These are phyloP conservation scores for Marmota monax DNA, from an alignment of 2,113 vertebrate genomes.

Conservation along the genomic window DNA sequence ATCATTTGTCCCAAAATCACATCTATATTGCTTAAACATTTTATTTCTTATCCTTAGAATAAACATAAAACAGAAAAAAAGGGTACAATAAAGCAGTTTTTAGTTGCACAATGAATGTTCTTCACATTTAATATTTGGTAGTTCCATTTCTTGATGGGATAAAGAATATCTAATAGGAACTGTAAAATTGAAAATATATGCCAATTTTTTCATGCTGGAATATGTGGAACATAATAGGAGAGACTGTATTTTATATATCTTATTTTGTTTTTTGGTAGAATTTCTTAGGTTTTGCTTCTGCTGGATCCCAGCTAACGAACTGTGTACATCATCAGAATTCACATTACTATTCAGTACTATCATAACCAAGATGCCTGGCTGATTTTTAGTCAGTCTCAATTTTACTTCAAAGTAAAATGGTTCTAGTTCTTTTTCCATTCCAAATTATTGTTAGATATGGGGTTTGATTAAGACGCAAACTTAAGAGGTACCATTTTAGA, in stretches of 20 bases:
- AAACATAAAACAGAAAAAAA: conserved; percentile 85
- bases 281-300: conserved; percentile 90
- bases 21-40: conserved; percentile 88
- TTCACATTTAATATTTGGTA: conserved; percentile 92
- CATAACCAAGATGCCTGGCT: conserved; percentile 87
- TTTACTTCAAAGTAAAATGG: conserved; percentile 90
- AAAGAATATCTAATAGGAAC: conserved; percentile 88
- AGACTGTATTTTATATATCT: conserved; percentile 92
- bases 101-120: conserved; percentile 92
- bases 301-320: conserved; percentile 85
- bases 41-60: conserved; percentile 90
- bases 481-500: conserved; percentile 86
- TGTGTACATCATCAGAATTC: conserved; percentile 85
- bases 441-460: conserved; percentile 89
- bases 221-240: conserved; percentile 89
- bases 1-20: conserved; percentile 90
- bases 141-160: conserved; percentile 90
- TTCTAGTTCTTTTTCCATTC: conserved; percentile 88
- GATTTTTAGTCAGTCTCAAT: conserved; percentile 86
- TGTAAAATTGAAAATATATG: conserved; percentile 91
- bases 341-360: conserved; percentile 86
- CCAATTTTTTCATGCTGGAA: conserved; percentile 90
- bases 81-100: conserved; percentile 91
- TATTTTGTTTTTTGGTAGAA: conserved; percentile 92
- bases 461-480: conserved; percentile 88